phyloP scores from a whole-genome alignment of 2,113 vertebrate genomes.

The Neotragus pygmaeus region DNA sequence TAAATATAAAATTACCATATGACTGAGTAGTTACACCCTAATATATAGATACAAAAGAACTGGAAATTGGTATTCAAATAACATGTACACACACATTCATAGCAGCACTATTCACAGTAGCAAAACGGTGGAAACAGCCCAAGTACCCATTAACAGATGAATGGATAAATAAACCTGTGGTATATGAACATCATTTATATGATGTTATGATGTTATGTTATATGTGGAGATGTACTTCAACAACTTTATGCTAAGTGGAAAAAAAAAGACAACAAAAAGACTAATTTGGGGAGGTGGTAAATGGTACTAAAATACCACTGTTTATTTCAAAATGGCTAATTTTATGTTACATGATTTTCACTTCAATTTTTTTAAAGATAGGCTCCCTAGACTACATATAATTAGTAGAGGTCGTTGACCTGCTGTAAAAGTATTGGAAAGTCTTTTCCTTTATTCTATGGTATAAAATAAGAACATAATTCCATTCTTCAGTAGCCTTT shows the following conservation, averaged over 20 bases:
- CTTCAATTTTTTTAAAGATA: not conserved
- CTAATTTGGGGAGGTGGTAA: not conserved
- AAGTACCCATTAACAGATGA: not conserved
- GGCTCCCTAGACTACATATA: not conserved
- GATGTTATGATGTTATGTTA: too few relatives aligned
- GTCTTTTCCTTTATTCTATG: not conserved
- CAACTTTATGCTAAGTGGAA: not conserved
- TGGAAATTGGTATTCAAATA: not conserved
- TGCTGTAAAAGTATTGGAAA: not conserved
- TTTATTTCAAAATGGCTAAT: not conserved
- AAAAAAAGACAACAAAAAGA: not conserved
- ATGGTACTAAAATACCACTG: not conserved
- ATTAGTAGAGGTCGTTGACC: not conserved
- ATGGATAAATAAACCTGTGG: not conserved
- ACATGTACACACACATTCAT: not conserved
- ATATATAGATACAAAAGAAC: not conserved
- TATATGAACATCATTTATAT: not conserved
- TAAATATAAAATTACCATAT: not conserved
- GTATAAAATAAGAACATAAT: not conserved
- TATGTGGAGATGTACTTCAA: not conserved
- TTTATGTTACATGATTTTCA: conserved; percentile 8
- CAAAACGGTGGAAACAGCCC: not conserved
- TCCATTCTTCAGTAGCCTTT: not conserved
- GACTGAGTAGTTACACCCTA: not conserved
- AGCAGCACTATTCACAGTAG: not conserved